phyloP scores from a whole-genome alignment of 2,113 vertebrate genomes.

The Lepisosteus oculatus region DNA sequence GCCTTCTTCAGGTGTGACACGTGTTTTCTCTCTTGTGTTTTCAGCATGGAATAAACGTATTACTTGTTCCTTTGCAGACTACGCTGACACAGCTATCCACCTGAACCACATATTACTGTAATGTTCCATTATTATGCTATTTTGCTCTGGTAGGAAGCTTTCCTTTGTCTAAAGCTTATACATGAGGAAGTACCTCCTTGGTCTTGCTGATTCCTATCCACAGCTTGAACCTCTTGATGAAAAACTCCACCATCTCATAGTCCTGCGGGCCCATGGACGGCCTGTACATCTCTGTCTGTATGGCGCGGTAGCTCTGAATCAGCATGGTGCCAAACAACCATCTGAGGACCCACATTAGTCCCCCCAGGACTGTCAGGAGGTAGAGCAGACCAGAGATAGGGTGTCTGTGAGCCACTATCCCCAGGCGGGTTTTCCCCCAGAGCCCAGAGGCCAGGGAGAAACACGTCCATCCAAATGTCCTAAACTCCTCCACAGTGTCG shows the following conservation, averaged over 20 bases:
- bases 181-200: constrained; percentile 57
- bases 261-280: constrained; percentile 63
- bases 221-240: constrained; percentile 72
- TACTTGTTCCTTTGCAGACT: too few species aligned
- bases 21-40: too few species aligned
- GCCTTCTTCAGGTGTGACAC: too few species aligned
- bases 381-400: constrained; percentile 54
- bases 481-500: constrained; percentile 54
- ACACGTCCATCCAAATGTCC: constrained; percentile 31
- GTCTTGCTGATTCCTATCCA: constrained; percentile 74
- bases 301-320: constrained; percentile 46
- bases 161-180: too few species aligned
- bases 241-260: constrained; percentile 76
- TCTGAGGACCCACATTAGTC: constrained; percentile 49
- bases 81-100: too few species aligned
- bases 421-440: constrained; percentile 36
- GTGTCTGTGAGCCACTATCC: constrained; percentile 40
- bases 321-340: constrained; percentile 57
- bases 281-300: constrained; percentile 51
- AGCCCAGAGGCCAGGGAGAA: constrained; percentile 47
- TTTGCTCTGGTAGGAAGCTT: too few species aligned
- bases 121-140: background rate
- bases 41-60: too few species aligned
- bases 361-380: constrained; percentile 41
- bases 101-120: too few species aligned